A percentile compares a stretch with the other conserved stretches of the same genome.
These are phyloP conservation scores for Garrulus glandarius DNA, from an alignment of 2,797 vertebrate species.

Conservation along the genomic window DNA sequence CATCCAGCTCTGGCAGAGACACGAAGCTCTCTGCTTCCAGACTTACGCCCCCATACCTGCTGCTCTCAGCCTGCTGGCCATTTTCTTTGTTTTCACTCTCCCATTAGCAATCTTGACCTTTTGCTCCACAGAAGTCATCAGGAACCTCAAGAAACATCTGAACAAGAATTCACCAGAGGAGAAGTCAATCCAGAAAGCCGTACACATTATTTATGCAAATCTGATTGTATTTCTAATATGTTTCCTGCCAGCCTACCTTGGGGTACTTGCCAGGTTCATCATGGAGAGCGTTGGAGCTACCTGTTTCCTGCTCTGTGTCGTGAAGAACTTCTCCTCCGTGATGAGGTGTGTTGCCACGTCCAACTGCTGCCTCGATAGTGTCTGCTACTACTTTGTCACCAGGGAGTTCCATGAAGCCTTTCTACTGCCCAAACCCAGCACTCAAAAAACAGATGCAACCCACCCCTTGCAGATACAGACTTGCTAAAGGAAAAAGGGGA, in stretches of 20 bases:
- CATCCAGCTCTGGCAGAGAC: background rate
- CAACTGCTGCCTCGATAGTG: conserved; percentile 83
- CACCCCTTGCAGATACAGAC: background rate
- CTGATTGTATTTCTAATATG: conserved; percentile 81
- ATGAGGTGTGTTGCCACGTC: conserved; percentile 75
- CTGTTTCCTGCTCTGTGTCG: background rate
- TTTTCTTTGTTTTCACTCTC: conserved; percentile 4
- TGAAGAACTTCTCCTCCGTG: background rate
- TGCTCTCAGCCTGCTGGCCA: background rate
- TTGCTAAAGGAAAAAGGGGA: background rate
- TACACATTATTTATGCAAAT: conserved; percentile 77
- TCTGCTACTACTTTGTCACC: conserved; percentile 83
- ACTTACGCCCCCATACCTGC: fast-evolving
- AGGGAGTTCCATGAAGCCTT: conserved; percentile 56
- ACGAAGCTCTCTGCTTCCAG: background rate
- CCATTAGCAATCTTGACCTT: conserved; percentile 51
- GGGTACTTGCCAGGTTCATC: background rate
- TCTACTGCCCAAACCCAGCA: background rate
- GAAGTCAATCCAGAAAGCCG: conserved; percentile 53
- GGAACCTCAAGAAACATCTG: conserved; percentile 31
- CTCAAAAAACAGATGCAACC: background rate
- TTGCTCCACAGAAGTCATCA: conserved; percentile 47
- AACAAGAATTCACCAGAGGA: background rate
- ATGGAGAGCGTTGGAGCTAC: background rate
- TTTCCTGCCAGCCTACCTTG: conserved; percentile 76